Evolutionary conservation across 2,888 invertebrate genomes (phyloP), one percentile per base, ranked within the genome.

Genomic region (Orchestes rusci): DNA sequence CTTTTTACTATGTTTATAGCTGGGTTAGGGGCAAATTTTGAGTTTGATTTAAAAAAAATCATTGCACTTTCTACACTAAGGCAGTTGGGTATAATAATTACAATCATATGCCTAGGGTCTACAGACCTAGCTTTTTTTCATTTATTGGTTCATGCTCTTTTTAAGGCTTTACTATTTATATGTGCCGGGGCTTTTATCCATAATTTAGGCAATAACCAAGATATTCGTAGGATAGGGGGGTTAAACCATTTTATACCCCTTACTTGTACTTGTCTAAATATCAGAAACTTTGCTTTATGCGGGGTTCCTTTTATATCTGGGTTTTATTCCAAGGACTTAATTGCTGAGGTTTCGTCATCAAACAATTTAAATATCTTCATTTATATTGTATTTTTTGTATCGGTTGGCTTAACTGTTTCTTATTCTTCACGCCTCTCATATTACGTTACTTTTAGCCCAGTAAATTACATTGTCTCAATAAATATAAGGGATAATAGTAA

Each of bases 41-140:
- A 79, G 50, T 75, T 69, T 73, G 83, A 84, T 71, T 72, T 82
- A 62, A 84, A 84, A 67, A 84, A 83, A 71, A 80, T 82, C 76
- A 81, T 85, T 80, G 84, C 84, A 61, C 67, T 82, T 63, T 68
- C 82, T 60, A 77, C 73, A 54, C 73, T 85, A 67, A 84, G 82
- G 2, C 84, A 85, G 62, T 70, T 85, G 62, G 82, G 82, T 0
- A 72, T 85, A 63, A 84, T 85, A 73, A 78, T 84, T 65, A 64
- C 69, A 53, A 63, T 67, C 58, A 59, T 77, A 52, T 56, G 65
- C 5, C 46, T 74, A 54, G 68, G 69, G 0, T 67, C 72, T 48
- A 59, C 61, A 53, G 64, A 72, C 48, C 70, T 83, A 59, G 73
- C 79, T 69, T 73, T 61, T 53, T 58, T 67, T 50, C 62, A 61